Conservation (phyloP, 2,797 vertebrate genomes). For the Halcyon badia region DNA sequence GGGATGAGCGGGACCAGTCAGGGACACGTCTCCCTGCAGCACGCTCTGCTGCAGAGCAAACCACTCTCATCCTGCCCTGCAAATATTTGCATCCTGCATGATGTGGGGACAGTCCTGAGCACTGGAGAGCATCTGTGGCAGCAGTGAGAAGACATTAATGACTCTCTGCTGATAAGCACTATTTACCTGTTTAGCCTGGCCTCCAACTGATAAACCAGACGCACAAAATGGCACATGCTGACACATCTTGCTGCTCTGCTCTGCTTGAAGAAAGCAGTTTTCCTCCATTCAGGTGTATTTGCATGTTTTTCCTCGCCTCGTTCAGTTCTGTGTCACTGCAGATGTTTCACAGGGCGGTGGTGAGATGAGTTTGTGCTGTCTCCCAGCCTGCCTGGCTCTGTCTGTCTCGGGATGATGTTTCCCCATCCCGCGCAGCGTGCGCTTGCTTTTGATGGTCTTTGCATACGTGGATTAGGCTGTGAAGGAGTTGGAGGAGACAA, state of each 20-base stretch:
- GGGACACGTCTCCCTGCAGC: not conserved
- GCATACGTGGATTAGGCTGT: not conserved
- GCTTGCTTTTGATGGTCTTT: not conserved
- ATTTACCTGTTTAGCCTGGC: conserved; percentile 2
- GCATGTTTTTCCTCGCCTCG: not conserved
- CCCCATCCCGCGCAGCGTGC: not conserved
- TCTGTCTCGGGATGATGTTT: not conserved
- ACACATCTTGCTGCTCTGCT: not conserved
- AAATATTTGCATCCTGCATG: not conserved
- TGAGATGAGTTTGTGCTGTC: not conserved
- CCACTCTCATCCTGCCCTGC: not conserved
- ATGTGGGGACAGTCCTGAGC: accelerated
- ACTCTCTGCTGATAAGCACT: not conserved
- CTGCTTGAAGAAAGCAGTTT: not conserved
- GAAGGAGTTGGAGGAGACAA: not conserved
- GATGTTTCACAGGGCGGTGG: accelerated
- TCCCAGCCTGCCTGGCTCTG: not conserved
- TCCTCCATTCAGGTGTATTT: not conserved
- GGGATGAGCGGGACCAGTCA: accelerated
- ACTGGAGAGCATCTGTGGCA: not conserved
- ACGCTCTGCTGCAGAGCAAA: not conserved
- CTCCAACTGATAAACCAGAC: not conserved
- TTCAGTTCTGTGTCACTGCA: not conserved
- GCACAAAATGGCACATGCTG: not conserved
- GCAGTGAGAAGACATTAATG: not conserved